Evolutionary conservation across 2,888 invertebrate genomes (phyloP).

Genomic region (Digitonthophagus gazella): DNA sequence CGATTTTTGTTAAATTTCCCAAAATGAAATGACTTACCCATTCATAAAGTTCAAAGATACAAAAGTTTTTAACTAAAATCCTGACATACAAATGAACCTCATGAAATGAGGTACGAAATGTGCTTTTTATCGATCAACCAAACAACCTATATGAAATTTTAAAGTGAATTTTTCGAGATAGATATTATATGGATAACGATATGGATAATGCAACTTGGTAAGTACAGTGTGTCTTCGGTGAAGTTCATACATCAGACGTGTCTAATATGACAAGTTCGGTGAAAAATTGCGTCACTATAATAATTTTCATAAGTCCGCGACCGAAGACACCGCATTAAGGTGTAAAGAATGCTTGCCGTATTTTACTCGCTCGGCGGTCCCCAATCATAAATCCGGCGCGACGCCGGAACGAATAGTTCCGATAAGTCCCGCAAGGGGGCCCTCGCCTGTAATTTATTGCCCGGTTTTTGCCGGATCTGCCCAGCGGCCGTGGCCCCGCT

Average conservation of each 20-base stretch:
- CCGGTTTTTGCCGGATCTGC: conserved; percentile 7
- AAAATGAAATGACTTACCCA: no score
- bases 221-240: background rate
- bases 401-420: conserved; percentile 20
- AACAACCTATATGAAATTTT: no score
- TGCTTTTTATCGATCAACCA: no score
- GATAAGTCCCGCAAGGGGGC: conserved; percentile 19
- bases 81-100: no score
- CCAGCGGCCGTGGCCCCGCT: background rate
- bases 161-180: no score
- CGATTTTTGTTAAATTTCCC: no score
- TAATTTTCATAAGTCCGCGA: conserved; percentile 1
- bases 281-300: background rate
- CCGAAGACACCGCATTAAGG: conserved; percentile 9
- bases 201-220: background rate
- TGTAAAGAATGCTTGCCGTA: conserved; percentile 11
- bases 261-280: background rate
- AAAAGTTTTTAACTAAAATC: no score
- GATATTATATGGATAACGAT: no score
- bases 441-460: conserved; percentile 5
- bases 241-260: background rate
- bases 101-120: no score
- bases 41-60: no score
- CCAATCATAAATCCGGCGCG: conserved; percentile 9
- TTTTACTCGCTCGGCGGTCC: background rate